Evolutionary conservation across 2,888 invertebrate species (phyloP).

Genomic region (Geophilus truncorum): DNA sequence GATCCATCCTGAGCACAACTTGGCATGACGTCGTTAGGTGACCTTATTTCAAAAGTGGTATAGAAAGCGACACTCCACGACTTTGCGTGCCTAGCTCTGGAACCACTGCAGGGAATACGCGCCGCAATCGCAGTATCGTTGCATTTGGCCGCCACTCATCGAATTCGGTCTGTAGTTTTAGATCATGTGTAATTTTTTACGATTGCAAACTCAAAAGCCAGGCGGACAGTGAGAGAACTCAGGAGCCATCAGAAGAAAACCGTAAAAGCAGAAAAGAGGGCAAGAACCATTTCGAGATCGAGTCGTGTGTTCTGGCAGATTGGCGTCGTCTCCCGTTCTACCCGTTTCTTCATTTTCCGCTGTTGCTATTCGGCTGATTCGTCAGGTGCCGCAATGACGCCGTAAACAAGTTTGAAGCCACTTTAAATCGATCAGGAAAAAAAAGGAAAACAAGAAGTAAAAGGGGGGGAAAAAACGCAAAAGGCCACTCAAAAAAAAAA

Average conservation of each 20-base stretch:
- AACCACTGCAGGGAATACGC: not conserved
- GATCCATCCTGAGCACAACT: not conserved
- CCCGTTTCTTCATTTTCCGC: not conserved
- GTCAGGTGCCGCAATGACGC: not conserved
- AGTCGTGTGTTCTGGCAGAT: not conserved
- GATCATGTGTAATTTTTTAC: not conserved
- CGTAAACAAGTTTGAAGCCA: not conserved
- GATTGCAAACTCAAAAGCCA: not conserved
- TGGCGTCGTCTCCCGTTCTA: not conserved
- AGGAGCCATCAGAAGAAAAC: not conserved
- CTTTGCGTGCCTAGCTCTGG: not conserved
- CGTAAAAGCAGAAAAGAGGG: not conserved
- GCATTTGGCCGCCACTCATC: not conserved
- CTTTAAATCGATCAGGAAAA: no score
- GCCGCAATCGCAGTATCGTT: not conserved
- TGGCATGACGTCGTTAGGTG: not conserved
- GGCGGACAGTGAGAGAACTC: not conserved
- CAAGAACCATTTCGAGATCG: not conserved
- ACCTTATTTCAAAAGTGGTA: not conserved
- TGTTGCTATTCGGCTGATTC: not conserved
- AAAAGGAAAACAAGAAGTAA: not conserved
- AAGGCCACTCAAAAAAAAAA: not conserved
- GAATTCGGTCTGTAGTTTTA: not conserved
- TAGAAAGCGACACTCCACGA: not conserved
- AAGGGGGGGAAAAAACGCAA: not conserved